Base-by-base conservation (phyloP, 2,797 vertebrate species). In the Myripristis jacobus region DNA sequence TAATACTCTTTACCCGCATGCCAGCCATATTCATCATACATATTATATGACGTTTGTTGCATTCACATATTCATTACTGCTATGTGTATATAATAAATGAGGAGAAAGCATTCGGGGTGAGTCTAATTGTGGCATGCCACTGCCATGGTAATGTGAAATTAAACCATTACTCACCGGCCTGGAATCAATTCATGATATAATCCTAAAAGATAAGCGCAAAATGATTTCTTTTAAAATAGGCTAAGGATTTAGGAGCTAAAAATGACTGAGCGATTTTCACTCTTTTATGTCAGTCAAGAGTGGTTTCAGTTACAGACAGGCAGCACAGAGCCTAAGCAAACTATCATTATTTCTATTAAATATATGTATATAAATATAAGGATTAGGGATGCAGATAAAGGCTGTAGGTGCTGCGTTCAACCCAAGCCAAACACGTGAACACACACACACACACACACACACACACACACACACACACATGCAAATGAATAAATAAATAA, bases 81-180 rank as follows among this genome's bases (percentile, higher is more conserved):
- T 68, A 66, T 64, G 75, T 83, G 66, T 82, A 44, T 71, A 66
- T 84, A 79, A 86, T 73, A 73, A 79, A 88, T 79, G 77, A 73
- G 52, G 53, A 36, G 61, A 70, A 66, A 66, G 68, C 62, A 52
- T 74, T 44, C 51, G 29, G 65, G 52, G 22, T 34, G 44, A 25
- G 48, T 79, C 69, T 80, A 81, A 86, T 81, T 77, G 77, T 77
- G 47, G 47, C 61, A 24, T 50, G 70, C 70, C 60, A 55, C 70
- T 71, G 73, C 69, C 25, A 69, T 54, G 73, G 56, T 54, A 46
- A 68, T 61, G 66, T 77, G 50, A 82, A 83, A 87, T 87, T 52
- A 78, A 81, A 82, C 59, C 65, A 80, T 86, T 78, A 81, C 73
- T 85, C 79, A 79, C 25, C 38, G 64, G 71, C 69, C 50, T 54